phyloP scores from a whole-genome alignment of 2,888 invertebrate genomes.

The Dryobota labecula region DNA sequence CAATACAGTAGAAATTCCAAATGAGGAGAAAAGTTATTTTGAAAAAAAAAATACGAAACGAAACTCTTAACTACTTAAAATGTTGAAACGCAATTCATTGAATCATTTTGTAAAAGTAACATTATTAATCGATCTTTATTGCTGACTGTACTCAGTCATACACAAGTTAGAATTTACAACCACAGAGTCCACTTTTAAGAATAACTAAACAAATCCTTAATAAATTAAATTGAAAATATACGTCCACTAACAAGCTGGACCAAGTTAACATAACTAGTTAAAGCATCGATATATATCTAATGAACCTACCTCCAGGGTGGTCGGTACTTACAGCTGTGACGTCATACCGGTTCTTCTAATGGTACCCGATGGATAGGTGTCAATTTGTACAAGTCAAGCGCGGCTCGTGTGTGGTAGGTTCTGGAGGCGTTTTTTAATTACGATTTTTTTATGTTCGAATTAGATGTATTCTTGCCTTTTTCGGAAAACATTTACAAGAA shows the following conservation, averaged over 20 bases:
- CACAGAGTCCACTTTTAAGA: no score
- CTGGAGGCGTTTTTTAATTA: slow-evolving; percentile 10
- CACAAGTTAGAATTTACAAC: no score
- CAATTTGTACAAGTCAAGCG: slow-evolving; percentile 52
- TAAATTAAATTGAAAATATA: slow-evolving; percentile 27
- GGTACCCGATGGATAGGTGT: slow-evolving; percentile 48
- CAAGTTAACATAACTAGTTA: slow-evolving; percentile 26
- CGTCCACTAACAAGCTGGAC: slow-evolving; percentile 21
- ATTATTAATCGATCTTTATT: no score
- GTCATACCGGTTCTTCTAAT: slow-evolving; percentile 41
- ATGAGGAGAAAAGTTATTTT: no score
- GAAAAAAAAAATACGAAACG: no score
- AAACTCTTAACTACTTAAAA: no score
- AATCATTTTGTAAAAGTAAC: no score
- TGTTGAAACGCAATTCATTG: no score
- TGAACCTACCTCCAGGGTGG: slow-evolving; percentile 48
- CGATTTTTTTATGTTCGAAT: background rate
- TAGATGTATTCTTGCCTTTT: background rate
- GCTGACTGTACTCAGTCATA: no score
- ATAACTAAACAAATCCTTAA: background rate
- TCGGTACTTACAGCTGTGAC: slow-evolving; percentile 33
- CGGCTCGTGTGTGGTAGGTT: slow-evolving; percentile 18
- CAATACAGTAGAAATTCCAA: no score
- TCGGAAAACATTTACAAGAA: background rate
- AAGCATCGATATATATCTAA: slow-evolving; percentile 37